These are phyloP conservation scores for Daboia siamensis DNA, from an alignment of 2,113 vertebrate genomes.

Conservation along the genomic window DNA sequence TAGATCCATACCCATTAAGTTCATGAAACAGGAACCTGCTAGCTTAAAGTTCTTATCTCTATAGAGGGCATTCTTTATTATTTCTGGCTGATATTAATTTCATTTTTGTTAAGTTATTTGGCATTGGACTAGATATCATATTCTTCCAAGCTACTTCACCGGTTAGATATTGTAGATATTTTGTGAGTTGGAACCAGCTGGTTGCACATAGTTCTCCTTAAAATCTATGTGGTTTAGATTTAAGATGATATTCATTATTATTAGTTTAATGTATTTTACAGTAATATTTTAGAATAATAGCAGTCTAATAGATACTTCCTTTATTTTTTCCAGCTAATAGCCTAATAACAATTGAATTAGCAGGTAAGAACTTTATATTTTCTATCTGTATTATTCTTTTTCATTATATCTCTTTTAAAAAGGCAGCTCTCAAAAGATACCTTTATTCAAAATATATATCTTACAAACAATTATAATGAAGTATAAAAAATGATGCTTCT, in stretches of 20 bases:
- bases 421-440: not conserved
- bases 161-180: not conserved
- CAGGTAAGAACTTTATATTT: slow-evolving; percentile 56
- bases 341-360: slow-evolving; percentile 53
- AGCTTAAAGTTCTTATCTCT: not conserved
- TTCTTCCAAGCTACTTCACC: not conserved
- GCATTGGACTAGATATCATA: not conserved
- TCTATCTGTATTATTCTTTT: slow-evolving; percentile 23
- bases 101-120: not conserved
- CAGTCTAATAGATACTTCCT: slow-evolving; percentile 2
- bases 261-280: not conserved
- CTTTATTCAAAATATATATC: not conserved
- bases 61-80: not conserved
- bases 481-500: not conserved
- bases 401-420: slow-evolving; percentile 14
- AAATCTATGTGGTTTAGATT: not conserved
- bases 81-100: not conserved
- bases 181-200: not conserved
- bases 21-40: not conserved
- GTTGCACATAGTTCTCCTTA: not conserved
- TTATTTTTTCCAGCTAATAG: slow-evolving; percentile 43
- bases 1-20: not conserved
- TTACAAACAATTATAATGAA: not conserved
- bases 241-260: not conserved
- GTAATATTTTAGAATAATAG: not conserved